Evolutionary conservation across 2,888 invertebrate species (phyloP).

Genomic region (Acleris laterana): DNA sequence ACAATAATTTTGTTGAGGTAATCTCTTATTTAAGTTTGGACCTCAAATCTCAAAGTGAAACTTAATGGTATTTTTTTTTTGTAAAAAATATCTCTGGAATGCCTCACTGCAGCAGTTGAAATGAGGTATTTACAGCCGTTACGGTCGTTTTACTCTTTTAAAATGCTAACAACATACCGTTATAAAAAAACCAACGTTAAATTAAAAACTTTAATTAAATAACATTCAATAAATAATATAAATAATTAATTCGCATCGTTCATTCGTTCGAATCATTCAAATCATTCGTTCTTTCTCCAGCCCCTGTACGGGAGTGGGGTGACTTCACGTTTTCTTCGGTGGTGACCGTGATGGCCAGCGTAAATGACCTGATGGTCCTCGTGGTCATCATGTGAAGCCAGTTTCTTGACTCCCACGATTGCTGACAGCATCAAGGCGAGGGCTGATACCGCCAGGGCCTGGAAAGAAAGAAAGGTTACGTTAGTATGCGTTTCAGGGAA

Average conservation of each 20-base stretch:
- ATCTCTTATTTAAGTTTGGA: no score
- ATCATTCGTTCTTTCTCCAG: constrained; percentile 69
- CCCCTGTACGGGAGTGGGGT: constrained; percentile 80
- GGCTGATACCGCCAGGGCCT: constrained; percentile 88
- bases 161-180: not conserved
- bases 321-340: constrained; percentile 75
- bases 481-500: no score
- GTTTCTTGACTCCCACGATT: constrained; percentile 90
- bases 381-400: constrained; percentile 85
- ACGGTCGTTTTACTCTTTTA: not conserved
- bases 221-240: constrained; percentile 33
- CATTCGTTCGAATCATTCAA: constrained; percentile 41
- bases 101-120: no score
- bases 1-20: no score
- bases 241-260: constrained; percentile 19
- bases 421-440: constrained; percentile 90
- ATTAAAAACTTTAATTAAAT: constrained; percentile 14
- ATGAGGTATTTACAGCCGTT: no score
- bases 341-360: constrained; percentile 85
- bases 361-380: constrained; percentile 86
- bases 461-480: constrained; percentile 39
- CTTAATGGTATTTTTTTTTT: no score
- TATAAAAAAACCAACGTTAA: not conserved
- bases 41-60: no score
- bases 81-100: no score